A percentile compares a stretch with the other conserved stretches of the same genome.
phyloP scores from a whole-genome alignment of 2,113 vertebrate genomes.

The Barnardius zonarius region DNA sequence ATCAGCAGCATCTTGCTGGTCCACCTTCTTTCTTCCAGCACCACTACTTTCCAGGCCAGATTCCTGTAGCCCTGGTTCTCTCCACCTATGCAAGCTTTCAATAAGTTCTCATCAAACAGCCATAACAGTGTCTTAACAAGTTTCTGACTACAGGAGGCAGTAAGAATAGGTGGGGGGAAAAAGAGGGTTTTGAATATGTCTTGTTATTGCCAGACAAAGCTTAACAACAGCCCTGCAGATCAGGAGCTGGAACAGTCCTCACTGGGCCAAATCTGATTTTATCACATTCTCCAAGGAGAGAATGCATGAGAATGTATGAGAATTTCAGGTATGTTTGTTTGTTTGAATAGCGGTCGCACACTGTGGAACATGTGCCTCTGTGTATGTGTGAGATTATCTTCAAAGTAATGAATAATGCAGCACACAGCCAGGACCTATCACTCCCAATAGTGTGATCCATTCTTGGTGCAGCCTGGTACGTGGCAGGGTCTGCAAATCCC shows the following conservation, averaged over 20 bases:
- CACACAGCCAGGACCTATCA: neutral
- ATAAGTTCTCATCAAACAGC: neutral
- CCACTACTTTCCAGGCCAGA: neutral
- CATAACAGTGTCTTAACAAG: neutral
- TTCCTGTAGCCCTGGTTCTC: neutral
- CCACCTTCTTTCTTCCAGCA: neutral
- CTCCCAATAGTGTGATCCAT: neutral
- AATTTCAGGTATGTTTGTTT: neutral
- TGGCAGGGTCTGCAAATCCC: neutral
- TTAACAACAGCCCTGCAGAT: fast-evolving
- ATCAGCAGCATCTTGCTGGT: neutral
- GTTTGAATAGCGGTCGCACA: neutral
- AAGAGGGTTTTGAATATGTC: neutral
- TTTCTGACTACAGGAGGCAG: neutral
- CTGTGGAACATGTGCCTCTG: neutral
- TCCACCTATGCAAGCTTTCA: neutral
- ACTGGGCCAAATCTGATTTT: neutral
- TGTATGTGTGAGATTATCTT: neutral
- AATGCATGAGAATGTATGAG: no score
- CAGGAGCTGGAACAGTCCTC: neutral
- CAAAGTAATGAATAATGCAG: neutral
- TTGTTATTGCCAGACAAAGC: neutral
- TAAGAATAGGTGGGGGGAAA: neutral
- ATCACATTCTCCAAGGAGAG: neutral
- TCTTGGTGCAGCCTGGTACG: neutral